Conservation (phyloP, 2,113 vertebrate genomes). For the Charina bottae region DNA sequence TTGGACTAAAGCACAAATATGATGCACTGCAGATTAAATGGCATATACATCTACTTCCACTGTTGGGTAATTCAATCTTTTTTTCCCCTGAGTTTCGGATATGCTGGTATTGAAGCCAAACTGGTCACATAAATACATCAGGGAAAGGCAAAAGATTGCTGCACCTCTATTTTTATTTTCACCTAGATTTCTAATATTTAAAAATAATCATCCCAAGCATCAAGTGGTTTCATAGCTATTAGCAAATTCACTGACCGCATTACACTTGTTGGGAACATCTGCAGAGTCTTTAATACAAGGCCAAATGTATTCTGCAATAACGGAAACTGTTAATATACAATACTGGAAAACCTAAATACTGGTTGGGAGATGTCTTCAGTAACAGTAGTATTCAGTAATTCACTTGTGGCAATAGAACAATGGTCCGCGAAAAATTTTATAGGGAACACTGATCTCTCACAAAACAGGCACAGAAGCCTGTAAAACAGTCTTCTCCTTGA, state of each 20-base stretch:
- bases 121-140: neutral
- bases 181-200: neutral
- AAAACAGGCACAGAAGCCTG: too few species aligned
- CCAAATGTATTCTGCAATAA: conserved; percentile 25
- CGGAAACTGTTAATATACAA: conserved; percentile 16
- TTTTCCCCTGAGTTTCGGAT: neutral
- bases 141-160: neutral
- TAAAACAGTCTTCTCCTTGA: neutral
- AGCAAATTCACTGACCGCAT: conserved; percentile 24
- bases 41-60: neutral
- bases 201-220: conserved; percentile 18
- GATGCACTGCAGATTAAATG: neutral
- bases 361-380: neutral
- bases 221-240: conserved; percentile 27
- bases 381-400: neutral
- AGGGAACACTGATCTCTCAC: too few species aligned
- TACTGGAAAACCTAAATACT: neutral
- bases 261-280: neutral
- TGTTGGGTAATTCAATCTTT: neutral
- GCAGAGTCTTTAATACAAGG: conserved; percentile 25
- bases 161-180: conserved; percentile 17
- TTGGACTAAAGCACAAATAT: neutral
- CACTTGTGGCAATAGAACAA: neutral
- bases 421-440: neutral
- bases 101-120: neutral